phyloP scores from a whole-genome alignment of 1,140 invertebrate species.

The Telenomus remus region DNA sequence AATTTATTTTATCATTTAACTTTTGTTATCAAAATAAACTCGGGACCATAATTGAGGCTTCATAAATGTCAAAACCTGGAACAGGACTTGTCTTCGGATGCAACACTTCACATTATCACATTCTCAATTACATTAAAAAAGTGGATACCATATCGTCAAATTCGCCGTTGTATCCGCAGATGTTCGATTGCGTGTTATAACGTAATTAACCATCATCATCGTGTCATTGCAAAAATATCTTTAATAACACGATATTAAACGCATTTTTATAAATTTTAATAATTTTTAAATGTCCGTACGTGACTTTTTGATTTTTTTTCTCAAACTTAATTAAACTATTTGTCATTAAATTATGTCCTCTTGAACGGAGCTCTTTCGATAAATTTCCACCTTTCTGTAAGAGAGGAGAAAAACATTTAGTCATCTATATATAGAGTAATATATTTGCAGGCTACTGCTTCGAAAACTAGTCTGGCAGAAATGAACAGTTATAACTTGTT shows the following conservation, averaged over 20 bases:
- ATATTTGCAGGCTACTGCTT: neutral
- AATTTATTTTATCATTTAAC: constrained; percentile 11
- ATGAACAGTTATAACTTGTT: constrained; percentile 47
- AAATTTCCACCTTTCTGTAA: too few relatives aligned
- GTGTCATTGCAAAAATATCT: neutral
- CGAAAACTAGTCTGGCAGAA: constrained; percentile 32
- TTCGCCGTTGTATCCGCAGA: constrained; percentile 18
- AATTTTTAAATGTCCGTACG: too few relatives aligned
- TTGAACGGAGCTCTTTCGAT: too few relatives aligned
- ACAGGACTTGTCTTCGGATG: constrained; percentile 1
- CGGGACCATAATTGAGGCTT: constrained; percentile 18
- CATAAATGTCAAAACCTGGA: constrained; percentile 20
- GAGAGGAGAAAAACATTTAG: neutral
- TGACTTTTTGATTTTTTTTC: too few relatives aligned
- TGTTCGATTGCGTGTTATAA: constrained; percentile 39
- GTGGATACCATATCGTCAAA: constrained; percentile 8
- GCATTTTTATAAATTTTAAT: neutral
- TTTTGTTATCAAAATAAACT: constrained; percentile 10
- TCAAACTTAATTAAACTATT: too few relatives aligned
- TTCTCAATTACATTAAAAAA: neutral
- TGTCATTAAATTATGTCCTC: too few relatives aligned
- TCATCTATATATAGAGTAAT: neutral
- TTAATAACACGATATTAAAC: neutral
- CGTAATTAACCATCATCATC: constrained; percentile 26
- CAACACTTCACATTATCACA: neutral